Base-by-base conservation (phyloP, 2,113 vertebrate genomes). In the Stegostoma tigrinum region DNA sequence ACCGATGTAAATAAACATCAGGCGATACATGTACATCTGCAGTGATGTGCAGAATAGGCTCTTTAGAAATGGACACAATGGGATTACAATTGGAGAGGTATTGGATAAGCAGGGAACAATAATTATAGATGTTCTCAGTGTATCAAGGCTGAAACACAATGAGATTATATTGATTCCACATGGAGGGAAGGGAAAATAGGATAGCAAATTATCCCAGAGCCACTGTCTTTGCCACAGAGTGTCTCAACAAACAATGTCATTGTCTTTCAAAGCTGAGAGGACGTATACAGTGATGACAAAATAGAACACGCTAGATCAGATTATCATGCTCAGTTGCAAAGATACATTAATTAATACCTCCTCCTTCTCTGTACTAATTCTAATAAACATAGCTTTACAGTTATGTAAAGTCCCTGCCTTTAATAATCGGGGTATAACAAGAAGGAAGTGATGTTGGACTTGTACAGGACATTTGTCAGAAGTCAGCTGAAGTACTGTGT, bases 51-150 rank as follows among this genome's bases (percentile, higher is more conserved):
- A 93, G 52, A 64, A 34, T 90, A 34, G 30, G 87, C 30, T 61
- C 52, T 55, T 90, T 90, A 61, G 61, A 23, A 67, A 93, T 21
- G 89, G 6, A 38, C 89, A 93, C 89, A 93, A 93, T 67, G 89
- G 89, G 34, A 66, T 66, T 67, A 45, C 89, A 93, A 93, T 93
- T 93, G 61, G 23, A 61, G 34, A 38, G 34, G 19, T 93, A 93
- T 66, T 93, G 34, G 30, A n/a, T 93, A 10, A 91, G 17, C 61
- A n/a, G 19, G 80, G 61, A 34, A 93, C n/a, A 67, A 93, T 66
- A 93, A 38, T 66, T 90, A 30, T 34, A 30, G 52, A 83, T 55
- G 55, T 64, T 93, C 61, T 93, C 61, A 66, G n/a, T 66, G n/a
- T 23, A 93, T n/a, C n/a, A 66, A 93, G 52, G 52, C 55, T 19